These are phyloP conservation scores for Gila orcuttii DNA, from an alignment of 2,113 vertebrate genomes.

Conservation along the genomic window DNA sequence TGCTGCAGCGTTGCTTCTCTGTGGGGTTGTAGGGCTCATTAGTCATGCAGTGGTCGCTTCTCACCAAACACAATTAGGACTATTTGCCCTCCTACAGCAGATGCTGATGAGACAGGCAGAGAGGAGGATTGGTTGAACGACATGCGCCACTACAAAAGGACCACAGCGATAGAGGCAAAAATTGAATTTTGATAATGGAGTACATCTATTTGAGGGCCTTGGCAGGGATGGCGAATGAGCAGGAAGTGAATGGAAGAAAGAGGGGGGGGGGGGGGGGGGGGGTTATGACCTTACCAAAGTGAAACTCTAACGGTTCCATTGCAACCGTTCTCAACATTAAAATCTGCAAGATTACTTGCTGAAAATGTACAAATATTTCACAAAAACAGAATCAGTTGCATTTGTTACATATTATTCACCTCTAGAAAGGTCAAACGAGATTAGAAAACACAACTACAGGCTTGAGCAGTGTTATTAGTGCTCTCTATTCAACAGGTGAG, in stretches of 20 bases:
- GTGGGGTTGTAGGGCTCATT: conserved; percentile 34
- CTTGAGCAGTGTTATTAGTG: not conserved
- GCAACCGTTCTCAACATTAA: conserved; percentile 6
- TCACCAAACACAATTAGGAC: conserved; percentile 57
- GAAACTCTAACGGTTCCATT: conserved; percentile 20
- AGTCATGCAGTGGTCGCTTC: conserved; percentile 39
- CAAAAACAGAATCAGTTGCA: not conserved
- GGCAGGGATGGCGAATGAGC: conserved; percentile 26
- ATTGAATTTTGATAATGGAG: conserved; percentile 62
- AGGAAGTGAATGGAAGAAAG: conserved; percentile 21
- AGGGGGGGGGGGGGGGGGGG: not conserved
- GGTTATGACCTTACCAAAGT: conserved; percentile 40
- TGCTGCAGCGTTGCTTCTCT: conserved; percentile 11
- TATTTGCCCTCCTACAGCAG: conserved; percentile 51
- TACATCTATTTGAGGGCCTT: conserved; percentile 54
- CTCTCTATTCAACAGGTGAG: conserved; percentile 28
- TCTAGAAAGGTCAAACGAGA: conserved; percentile 13
- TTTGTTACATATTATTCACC: not conserved
- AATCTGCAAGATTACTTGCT: too few relatives aligned
- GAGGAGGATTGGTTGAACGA: conserved; percentile 23
- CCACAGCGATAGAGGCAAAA: conserved; percentile 43
- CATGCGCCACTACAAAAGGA: not conserved
- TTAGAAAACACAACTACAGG: conserved; percentile 2
- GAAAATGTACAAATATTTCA: not conserved
- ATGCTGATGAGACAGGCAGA: conserved; percentile 52